These are phyloP conservation scores for Pachydiplax longipennis DNA, from an alignment of 2,888 invertebrate species.

Conservation along the genomic window DNA sequence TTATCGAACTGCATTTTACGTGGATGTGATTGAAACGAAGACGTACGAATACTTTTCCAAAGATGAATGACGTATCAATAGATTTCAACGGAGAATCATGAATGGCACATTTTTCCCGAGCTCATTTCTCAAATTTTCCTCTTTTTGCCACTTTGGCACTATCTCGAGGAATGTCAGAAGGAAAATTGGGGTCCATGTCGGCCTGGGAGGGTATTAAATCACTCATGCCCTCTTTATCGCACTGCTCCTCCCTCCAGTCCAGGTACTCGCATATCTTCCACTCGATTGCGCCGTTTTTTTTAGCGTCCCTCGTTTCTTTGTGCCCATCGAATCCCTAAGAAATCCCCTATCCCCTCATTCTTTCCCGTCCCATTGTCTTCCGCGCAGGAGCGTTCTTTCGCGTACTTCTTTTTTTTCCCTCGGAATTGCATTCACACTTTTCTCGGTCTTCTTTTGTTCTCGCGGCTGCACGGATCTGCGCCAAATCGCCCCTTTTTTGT, in stretches of 20 bases:
- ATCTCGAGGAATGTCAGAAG: neutral
- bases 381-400: neutral
- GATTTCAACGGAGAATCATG: neutral
- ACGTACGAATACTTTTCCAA: no score
- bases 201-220: neutral
- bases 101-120: neutral
- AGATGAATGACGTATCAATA: no score
- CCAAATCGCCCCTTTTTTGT: neutral
- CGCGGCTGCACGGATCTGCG: neutral
- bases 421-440: neutral
- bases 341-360: neutral
- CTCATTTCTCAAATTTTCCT: neutral
- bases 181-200: neutral
- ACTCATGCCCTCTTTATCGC: neutral
- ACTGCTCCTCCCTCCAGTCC: neutral
- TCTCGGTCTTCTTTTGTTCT: neutral
- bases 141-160: neutral
- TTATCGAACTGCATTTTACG: no score
- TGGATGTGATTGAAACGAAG: no score
- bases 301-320: neutral
- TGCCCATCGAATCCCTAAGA: neutral
- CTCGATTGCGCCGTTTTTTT: neutral
- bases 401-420: neutral
- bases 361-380: neutral
- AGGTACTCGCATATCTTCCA: neutral